Base-by-base conservation (phyloP, 53 echinoderm and acorn worm genomes). In the Patiria pectinifera region DNA sequence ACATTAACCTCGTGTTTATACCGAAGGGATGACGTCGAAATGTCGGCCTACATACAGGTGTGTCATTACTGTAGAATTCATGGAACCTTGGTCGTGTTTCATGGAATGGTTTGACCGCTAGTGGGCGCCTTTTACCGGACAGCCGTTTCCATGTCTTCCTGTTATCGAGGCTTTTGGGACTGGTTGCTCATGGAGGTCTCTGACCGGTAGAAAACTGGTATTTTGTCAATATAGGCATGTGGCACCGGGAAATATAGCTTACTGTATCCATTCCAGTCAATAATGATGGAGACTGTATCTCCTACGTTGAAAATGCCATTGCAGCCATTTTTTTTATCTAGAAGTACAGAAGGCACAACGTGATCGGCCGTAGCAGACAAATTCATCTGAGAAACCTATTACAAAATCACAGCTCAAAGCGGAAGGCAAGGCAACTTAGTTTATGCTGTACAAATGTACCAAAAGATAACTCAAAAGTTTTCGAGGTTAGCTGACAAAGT, bases 81-180 rank as follows among this genome's bases (percentile, higher is more conserved):
- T 10, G 24, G 74, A 74, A 74, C 74, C 2, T 24, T 9, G 74
- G 74, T 74, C 16, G 69, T 69, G 16, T 80, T 80, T 12, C 81
- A 80, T 45, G 81, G 81, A 80, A 53, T 53, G 53, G 53, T 48
- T 59, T 53, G 58, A 82, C 82, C 82, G 59, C 22, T 24, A 59
- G 58, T 18, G 82, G 82, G 10, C 59, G 59, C 59, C 58, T 59
- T 59, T n/a, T 18, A 59, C 45, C 80, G 80, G 80, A 79, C 80
- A 79, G 14, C 19, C 80, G 82, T 82, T 82, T 82, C 82, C 59
- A 19, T 4, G n/a, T 22, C 59, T 59, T 82, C 82, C 59, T 23
- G 59, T 24, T 6, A 82, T n/a, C 15, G 82, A 59, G 11, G 79
- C 74, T 3, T 4, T n/a, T 23, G 74, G 78, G 35, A 43, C 46